Base-by-base conservation (phyloP, 2,888 invertebrate species). In the Drosophila percnosoma region DNA sequence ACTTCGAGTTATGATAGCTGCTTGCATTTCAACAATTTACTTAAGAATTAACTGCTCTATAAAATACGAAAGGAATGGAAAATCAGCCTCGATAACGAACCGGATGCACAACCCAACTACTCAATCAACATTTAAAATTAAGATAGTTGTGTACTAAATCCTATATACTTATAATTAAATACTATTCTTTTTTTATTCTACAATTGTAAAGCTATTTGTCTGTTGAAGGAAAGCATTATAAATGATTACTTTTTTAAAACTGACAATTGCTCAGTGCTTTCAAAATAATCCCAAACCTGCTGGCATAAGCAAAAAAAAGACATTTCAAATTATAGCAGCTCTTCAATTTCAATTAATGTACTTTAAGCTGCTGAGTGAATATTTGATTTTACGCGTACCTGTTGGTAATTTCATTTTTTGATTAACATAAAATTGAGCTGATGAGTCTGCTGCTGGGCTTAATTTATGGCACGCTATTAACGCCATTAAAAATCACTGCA, bases 1-100 rank as follows among this genome's bases (percentile, higher is more conserved):
- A 75, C 76, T 82, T 75, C 61, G 60, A 81, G 84, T 71, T 84
- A 84, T 85, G 87, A 83, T 84, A 83, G 81, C 79, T 81, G 68
- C 84, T 70, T 78, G 80, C 68, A 59, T 75, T 80, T 75, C 71
- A 79, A 84, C 83, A 71, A 77, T 87, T 81, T 84, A 75, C 81
- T 82, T 82, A 72, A 74, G 68, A 73, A 78, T 69, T 79, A 79
- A 72, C 80, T 64, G 67, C 60, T 57, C 63, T 63, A 48, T 51
- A 68, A 78, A 51, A 53, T 31, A 42, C 4, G 36, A 31, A 40
- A 27, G 6, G 21, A 40, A 27, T 29, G 36, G 15, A 15, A 48
- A 49, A 45, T 38, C 18, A 59, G 48, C 13, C 27, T 8, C n/a
- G 38, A 68, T 73, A 65, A 58, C 57, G 57, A 52, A n/a, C 68